phyloP scores from a whole-genome alignment of 2,113 vertebrate genomes.

The Petromus typicus region DNA sequence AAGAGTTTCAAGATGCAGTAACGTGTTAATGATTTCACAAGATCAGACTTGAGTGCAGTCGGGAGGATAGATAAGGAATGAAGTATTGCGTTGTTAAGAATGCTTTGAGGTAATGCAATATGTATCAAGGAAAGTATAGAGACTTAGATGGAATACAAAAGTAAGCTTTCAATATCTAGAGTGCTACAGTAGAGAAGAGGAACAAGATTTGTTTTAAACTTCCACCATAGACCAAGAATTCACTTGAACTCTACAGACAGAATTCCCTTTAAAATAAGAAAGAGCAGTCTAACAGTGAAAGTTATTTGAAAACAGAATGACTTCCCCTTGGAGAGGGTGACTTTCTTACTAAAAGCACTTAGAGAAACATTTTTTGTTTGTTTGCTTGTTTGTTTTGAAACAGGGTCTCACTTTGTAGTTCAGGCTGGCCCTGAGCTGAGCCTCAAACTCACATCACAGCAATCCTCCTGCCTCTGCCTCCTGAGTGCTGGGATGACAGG shows the following conservation, averaged over 20 bases:
- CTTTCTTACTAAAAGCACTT: slow-evolving; percentile 43
- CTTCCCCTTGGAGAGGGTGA: slow-evolving; percentile 1
- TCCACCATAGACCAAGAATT: background rate
- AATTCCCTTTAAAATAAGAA: slow-evolving; percentile 59
- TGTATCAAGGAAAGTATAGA: background rate
- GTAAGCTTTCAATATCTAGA: background rate
- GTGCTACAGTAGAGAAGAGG: background rate
- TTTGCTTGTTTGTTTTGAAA: too few relatives aligned
- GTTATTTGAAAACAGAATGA: slow-evolving; percentile 55
- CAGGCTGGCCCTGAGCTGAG: too few relatives aligned
- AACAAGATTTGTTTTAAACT: slow-evolving; percentile 6
- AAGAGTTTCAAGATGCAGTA: background rate
- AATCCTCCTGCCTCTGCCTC: too few relatives aligned
- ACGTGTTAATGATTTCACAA: background rate
- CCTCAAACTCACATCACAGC: too few relatives aligned
- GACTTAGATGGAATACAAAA: background rate
- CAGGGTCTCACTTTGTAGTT: too few relatives aligned
- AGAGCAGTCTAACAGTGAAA: background rate
- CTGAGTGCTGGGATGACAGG: too few relatives aligned
- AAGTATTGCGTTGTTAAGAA: background rate
- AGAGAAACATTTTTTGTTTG: slow-evolving; percentile 4
- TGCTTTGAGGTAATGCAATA: background rate
- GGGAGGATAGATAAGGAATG: background rate
- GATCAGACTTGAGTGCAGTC: background rate
- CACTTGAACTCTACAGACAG: background rate